These are phyloP conservation scores for Pipistrellus nathusii DNA, from an alignment of 2,797 vertebrate genomes.

Conservation along the genomic window DNA sequence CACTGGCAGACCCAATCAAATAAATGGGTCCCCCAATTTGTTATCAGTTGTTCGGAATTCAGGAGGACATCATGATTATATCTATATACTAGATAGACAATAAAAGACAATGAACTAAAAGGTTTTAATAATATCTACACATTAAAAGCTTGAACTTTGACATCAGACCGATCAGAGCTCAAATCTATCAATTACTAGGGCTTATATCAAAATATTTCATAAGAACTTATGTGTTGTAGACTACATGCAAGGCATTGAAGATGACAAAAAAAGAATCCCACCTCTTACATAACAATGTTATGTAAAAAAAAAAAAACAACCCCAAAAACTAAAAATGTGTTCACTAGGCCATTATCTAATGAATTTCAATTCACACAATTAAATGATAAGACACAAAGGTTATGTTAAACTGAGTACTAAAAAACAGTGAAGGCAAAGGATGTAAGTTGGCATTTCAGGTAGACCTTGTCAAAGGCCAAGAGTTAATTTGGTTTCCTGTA, in stretches of 20 bases:
- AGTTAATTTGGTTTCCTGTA: neutral
- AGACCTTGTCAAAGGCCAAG: neutral
- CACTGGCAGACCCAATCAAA: neutral
- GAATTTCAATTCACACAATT: neutral
- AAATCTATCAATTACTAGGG: neutral
- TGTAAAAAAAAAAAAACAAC: neutral
- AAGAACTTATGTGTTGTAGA: neutral
- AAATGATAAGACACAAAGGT: neutral
- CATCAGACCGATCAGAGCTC: neutral
- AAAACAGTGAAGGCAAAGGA: neutral
- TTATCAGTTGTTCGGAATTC: neutral
- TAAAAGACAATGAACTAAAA: neutral
- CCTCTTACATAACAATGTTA: neutral
- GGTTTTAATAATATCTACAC: neutral
- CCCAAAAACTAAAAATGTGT: neutral
- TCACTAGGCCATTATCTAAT: neutral
- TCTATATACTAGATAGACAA: neutral
- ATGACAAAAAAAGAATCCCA: slow-evolving; percentile 16
- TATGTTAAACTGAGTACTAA: neutral
- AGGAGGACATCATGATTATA: neutral
- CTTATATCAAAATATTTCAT: neutral
- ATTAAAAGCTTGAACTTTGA: neutral
- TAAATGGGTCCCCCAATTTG: neutral
- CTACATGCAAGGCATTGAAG: neutral
- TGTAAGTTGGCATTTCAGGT: neutral